These are phyloP conservation scores for Aphelinus atriplicis DNA, from an alignment of 1,140 invertebrate species.

Conservation along the genomic window DNA sequence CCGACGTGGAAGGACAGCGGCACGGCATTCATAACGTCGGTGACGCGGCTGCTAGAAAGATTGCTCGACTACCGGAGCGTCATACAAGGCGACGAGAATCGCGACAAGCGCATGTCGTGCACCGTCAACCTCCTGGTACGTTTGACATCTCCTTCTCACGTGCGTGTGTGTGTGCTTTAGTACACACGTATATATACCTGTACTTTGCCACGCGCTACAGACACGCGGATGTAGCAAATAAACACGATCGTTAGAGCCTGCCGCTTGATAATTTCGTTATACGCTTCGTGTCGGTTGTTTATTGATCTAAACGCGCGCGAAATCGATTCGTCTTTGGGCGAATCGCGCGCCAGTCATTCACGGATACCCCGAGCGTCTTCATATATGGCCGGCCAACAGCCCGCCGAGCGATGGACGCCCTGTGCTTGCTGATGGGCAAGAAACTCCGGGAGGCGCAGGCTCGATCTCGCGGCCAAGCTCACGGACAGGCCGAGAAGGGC, in stretches of 20 bases:
- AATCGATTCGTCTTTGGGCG: no score
- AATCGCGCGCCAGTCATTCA: no score
- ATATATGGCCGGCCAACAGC: not conserved
- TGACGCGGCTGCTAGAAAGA: conserved; percentile 87
- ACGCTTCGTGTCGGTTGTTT: not conserved
- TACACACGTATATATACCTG: not conserved
- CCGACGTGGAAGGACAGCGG: conserved; percentile 91
- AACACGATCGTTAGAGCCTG: not conserved
- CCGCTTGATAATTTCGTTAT: conserved; percentile 27
- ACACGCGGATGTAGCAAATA: not conserved
- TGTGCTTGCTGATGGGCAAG: conserved; percentile 22
- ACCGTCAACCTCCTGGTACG: conserved; percentile 92
- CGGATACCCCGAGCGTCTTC: not conserved
- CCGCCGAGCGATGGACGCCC: conserved; percentile 9
- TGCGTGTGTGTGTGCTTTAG: not conserved
- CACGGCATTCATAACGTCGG: conserved; percentile 89
- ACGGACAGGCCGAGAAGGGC: not conserved
- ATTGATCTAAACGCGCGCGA: not conserved
- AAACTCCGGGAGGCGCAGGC: conserved; percentile 3
- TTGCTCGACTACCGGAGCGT: conserved; percentile 92
- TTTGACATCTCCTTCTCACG: not conserved
- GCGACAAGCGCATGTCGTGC: conserved; percentile 95
- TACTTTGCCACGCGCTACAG: not conserved
- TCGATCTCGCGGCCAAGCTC: not conserved
- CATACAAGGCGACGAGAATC: conserved; percentile 90